phyloP scores from a whole-genome alignment of 2,113 vertebrate species.

The Arothron firmamentum region DNA sequence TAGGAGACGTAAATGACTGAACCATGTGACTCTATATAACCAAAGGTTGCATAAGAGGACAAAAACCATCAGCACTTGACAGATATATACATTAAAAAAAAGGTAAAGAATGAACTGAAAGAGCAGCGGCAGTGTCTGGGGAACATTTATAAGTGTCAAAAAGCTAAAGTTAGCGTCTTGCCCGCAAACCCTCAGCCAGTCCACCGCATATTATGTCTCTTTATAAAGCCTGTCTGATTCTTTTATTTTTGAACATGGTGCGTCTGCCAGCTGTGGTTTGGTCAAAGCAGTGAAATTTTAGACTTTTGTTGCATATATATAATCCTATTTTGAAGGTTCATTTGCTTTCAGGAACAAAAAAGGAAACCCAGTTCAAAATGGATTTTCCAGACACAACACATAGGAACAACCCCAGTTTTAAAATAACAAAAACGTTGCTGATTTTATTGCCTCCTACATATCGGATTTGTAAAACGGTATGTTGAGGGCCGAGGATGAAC shows the following conservation, averaged over 20 bases:
- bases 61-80: no score
- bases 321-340: not conserved
- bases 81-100: no score
- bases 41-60: no score
- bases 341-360: not conserved
- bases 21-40: no score
- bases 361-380: not conserved
- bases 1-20: no score
- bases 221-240: slow-evolving; percentile 49
- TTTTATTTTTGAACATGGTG: slow-evolving; percentile 36
- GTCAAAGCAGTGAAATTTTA: slow-evolving; percentile 37
- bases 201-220: slow-evolving; percentile 64
- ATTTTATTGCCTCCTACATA: no score
- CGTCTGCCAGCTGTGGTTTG: slow-evolving; percentile 43
- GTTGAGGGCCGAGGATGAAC: slow-evolving; percentile 41
- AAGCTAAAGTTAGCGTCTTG: slow-evolving; percentile 53
- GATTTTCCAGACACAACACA: no score
- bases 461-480: not conserved
- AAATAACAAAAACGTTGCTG: no score
- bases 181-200: slow-evolving; percentile 44
- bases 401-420: no score
- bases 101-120: not conserved
- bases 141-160: slow-evolving; percentile 48
- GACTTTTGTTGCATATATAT: slow-evolving; percentile 29
- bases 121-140: slow-evolving; percentile 27